These are phyloP conservation scores for Crepidodera aurea DNA, from an alignment of 2,888 invertebrate genomes.

Conservation along the genomic window DNA sequence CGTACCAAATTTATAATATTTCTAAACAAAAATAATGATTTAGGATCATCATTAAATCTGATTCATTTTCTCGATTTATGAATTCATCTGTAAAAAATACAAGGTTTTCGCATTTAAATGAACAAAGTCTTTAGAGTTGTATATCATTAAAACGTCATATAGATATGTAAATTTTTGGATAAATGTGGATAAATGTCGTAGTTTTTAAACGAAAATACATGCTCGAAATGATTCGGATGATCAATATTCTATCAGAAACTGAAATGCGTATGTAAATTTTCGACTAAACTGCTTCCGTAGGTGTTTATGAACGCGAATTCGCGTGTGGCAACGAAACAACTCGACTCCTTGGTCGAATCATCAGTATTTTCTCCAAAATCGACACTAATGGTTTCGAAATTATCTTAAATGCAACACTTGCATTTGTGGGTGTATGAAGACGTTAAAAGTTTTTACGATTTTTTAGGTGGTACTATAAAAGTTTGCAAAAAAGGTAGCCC, in stretches of 20 bases:
- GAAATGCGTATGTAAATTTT: constrained; percentile 4
- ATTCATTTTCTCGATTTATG: neutral
- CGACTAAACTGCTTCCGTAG: neutral
- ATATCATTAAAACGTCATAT: no score
- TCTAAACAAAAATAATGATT: neutral
- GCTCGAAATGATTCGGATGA: neutral
- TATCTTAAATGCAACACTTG: neutral
- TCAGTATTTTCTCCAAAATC: constrained; percentile 1
- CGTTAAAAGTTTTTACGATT: neutral
- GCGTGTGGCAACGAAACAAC: neutral
- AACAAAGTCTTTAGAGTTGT: no score
- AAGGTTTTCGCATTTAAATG: neutral
- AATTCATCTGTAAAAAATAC: neutral
- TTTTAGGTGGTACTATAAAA: neutral
- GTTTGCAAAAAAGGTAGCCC: neutral
- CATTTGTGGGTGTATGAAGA: constrained; percentile 5
- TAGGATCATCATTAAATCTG: neutral
- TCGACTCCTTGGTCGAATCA: neutral
- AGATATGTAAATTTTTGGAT: no score
- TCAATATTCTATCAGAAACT: neutral
- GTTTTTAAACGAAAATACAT: neutral
- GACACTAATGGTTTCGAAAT: constrained; percentile 1
- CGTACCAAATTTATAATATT: neutral
- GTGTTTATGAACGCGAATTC: neutral
- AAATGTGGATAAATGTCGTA: no score